Percentiles rank a stretch among this genome's conserved stretches.
Conservation (phyloP, 2,113 vertebrate genomes). For the Pterocles burchelli region DNA sequence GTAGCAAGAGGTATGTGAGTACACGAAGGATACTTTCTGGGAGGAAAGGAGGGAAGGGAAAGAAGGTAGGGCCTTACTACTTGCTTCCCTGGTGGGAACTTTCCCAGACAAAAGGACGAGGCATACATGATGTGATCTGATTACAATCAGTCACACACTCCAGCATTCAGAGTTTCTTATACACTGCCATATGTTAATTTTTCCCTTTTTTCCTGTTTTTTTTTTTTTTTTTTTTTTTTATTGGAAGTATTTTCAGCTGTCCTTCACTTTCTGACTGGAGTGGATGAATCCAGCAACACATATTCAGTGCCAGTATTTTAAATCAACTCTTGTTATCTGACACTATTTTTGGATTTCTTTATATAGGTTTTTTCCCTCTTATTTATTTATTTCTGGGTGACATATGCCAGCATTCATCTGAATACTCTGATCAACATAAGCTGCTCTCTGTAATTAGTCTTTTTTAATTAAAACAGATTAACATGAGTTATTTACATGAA, state of each 20-base stretch:
- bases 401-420: neutral
- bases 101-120: neutral
- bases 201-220: neutral
- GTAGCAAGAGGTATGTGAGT: neutral
- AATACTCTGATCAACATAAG: neutral
- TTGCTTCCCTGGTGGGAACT: neutral
- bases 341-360: neutral
- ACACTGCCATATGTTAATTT: rapidly evolving
- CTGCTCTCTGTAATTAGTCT: neutral
- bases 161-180: neutral
- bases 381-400: neutral
- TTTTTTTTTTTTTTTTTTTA: neutral
- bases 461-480: slow-evolving; percentile 46
- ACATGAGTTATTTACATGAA: slow-evolving; percentile 38
- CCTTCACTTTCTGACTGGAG: neutral
- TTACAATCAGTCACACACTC: neutral
- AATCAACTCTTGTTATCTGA: neutral
- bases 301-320: neutral
- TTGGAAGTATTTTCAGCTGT: neutral
- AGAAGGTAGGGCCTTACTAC: neutral
- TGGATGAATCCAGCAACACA: neutral
- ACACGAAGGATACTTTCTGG: rapidly evolving
- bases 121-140: neutral
- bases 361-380: neutral
- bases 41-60: neutral